These are phyloP conservation scores for Xanthorhoe spadicearia DNA, from an alignment of 2,888 invertebrate species.

Conservation along the genomic window DNA sequence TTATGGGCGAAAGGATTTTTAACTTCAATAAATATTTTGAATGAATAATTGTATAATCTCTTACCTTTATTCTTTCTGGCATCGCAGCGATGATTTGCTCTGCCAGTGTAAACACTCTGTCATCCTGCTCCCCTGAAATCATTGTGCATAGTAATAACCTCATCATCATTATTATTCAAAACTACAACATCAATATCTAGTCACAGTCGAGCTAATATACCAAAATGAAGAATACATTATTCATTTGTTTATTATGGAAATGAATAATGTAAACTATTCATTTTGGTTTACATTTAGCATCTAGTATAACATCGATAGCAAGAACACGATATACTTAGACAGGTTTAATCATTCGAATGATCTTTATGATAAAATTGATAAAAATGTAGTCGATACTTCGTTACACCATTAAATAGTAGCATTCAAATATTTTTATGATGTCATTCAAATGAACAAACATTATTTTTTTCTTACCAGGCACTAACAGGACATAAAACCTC, in stretches of 20 bases:
- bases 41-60: background rate
- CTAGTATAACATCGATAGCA: constrained; percentile 23
- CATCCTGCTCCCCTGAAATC: constrained; percentile 95
- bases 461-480: constrained; percentile 16
- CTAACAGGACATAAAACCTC: background rate
- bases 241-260: background rate
- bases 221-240: constrained; percentile 3
- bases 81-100: constrained; percentile 99
- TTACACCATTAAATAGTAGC: background rate
- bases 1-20: no score
- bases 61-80: constrained; percentile 97
- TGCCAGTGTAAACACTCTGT: constrained; percentile 95
- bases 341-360: background rate
- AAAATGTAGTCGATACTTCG: background rate
- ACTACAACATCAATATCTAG: constrained; percentile 32
- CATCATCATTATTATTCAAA: constrained; percentile 30
- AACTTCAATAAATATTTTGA: no score
- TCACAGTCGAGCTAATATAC: constrained; percentile 13
- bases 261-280: constrained; percentile 16
- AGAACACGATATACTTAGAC: background rate
- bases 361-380: background rate
- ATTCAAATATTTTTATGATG: background rate
- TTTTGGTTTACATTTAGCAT: constrained; percentile 13
- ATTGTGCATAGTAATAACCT: constrained; percentile 64
- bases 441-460: constrained; percentile 12